phyloP scores from a whole-genome alignment of 2,797 vertebrate species.

The Phrynocephalus vlangalii region DNA sequence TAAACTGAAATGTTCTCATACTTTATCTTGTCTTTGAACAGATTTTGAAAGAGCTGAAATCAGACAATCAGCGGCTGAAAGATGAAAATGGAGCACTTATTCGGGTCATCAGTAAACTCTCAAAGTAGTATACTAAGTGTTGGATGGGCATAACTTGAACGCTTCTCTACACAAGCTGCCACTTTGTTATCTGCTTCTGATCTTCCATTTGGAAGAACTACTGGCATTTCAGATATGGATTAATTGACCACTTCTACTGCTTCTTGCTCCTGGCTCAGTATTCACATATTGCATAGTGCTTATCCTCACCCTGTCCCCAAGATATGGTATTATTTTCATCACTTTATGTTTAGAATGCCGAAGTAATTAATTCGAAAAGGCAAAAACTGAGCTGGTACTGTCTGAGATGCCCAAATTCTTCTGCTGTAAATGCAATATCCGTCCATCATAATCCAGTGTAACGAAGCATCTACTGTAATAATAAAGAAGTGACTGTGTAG shows the following conservation, averaged over 20 bases:
- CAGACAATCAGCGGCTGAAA: conserved; percentile 97
- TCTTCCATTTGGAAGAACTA: conserved; percentile 55
- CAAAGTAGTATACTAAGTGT: conserved; percentile 83
- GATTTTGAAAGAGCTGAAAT: conserved; percentile 94
- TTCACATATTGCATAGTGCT: conserved; percentile 56
- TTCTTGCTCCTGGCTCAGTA: conserved; percentile 64
- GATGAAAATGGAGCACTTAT: conserved; percentile 98
- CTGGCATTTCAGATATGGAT: conserved; percentile 63
- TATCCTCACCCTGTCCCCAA: background rate
- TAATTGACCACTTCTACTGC: conserved; percentile 48
- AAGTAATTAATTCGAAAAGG: conserved; percentile 57
- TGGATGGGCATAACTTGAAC: conserved; percentile 56
- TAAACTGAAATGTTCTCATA: background rate
- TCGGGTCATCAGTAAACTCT: conserved; percentile 98
- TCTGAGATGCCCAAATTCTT: conserved; percentile 58
- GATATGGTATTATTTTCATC: conserved; percentile 12
- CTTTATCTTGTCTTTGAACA: conserved; percentile 63
- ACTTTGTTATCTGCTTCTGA: conserved; percentile 21
- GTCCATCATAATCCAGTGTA: conserved; percentile 40
- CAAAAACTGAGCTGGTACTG: conserved; percentile 36
- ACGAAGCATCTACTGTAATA: conserved; percentile 48
- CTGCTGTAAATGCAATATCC: conserved; percentile 42
- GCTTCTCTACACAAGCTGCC: conserved; percentile 60
- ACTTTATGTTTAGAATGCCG: conserved; percentile 63
- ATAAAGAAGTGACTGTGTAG: conserved; percentile 29